Evolutionary conservation across 1,140 invertebrate species (phyloP).

Genomic region (Hylaeus anthracinus): DNA sequence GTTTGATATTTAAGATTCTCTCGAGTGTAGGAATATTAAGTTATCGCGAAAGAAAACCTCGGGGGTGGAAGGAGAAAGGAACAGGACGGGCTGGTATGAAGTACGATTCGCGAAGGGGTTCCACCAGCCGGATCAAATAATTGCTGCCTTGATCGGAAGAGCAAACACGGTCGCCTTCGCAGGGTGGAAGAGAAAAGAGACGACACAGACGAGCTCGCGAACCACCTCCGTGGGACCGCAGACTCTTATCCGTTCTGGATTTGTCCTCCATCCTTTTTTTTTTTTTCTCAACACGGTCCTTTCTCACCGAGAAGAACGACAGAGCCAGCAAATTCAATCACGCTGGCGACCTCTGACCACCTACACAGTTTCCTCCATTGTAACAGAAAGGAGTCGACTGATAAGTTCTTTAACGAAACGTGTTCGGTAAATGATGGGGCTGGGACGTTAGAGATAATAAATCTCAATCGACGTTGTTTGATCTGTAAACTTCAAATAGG

Average conservation of each 20-base stretch:
- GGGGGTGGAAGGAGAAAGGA: neutral
- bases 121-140: constrained; percentile 66
- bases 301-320: neutral
- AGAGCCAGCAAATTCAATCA: constrained; percentile 69
- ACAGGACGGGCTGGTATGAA: neutral
- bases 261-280: constrained; percentile 10
- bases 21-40: constrained; percentile 8
- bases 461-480: too few relatives aligned
- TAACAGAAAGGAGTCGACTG: too few relatives aligned
- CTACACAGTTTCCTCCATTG: constrained; percentile 64
- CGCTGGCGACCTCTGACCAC: constrained; percentile 55
- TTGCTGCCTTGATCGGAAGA: constrained; percentile 63
- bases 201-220: constrained; percentile 10
- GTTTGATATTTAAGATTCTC: constrained; percentile 17
- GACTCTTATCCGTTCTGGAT: constrained; percentile 42
- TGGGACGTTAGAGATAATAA: too few relatives aligned
- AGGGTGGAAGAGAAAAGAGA: neutral
- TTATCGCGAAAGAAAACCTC: neutral
- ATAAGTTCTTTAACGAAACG: too few relatives aligned
- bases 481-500: too few relatives aligned
- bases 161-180: constrained; percentile 53
- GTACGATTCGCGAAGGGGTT: constrained; percentile 23
- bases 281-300: neutral
- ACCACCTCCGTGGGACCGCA: constrained; percentile 34
- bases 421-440: too few relatives aligned